phyloP scores from a whole-genome alignment of 92 coral and sea anemone genomes.

The Epizoanthus scotinus region DNA sequence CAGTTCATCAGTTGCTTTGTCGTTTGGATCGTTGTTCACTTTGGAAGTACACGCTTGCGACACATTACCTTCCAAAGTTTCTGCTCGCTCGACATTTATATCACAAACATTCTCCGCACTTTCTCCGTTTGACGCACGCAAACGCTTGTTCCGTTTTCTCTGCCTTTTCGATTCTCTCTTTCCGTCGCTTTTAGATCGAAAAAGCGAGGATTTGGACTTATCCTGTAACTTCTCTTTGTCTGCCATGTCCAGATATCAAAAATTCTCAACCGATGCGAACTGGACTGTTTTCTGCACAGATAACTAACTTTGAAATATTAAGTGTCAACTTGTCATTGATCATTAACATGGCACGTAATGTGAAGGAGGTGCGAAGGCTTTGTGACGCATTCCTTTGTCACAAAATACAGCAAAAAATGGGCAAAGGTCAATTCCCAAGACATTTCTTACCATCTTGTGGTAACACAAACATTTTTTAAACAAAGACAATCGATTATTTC shows the following conservation, averaged over 20 bases:
- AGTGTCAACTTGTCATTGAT: constrained; percentile 30
- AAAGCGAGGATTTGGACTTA: constrained; percentile 27
- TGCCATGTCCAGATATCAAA: constrained; percentile 11
- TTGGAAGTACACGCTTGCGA: neutral
- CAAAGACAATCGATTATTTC: neutral
- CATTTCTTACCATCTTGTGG: neutral
- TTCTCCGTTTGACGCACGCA: neutral
- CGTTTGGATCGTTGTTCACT: neutral
- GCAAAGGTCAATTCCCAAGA: constrained; percentile 12
- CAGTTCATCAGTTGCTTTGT: neutral
- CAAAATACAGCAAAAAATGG: constrained; percentile 14
- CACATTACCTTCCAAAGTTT: neutral
- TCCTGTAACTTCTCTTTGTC: constrained; percentile 30
- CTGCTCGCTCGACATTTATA: neutral
- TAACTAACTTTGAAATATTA: constrained; percentile 29
- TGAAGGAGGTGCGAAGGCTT: neutral
- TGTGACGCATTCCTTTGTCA: constrained; percentile 39
- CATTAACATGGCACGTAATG: neutral
- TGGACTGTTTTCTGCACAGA: constrained; percentile 32
- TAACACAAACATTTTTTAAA: constrained; percentile 4
- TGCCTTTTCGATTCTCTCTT: constrained; percentile 30
- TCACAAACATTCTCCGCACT: constrained; percentile 16
- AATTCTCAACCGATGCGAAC: constrained; percentile 29
- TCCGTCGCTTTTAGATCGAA: constrained; percentile 1
- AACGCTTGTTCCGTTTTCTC: neutral